Percentiles rank a stretch among this genome's conserved stretches.
Evolutionary conservation across 2,797 vertebrate genomes (phyloP).

Genomic region (Columba guinea): DNA sequence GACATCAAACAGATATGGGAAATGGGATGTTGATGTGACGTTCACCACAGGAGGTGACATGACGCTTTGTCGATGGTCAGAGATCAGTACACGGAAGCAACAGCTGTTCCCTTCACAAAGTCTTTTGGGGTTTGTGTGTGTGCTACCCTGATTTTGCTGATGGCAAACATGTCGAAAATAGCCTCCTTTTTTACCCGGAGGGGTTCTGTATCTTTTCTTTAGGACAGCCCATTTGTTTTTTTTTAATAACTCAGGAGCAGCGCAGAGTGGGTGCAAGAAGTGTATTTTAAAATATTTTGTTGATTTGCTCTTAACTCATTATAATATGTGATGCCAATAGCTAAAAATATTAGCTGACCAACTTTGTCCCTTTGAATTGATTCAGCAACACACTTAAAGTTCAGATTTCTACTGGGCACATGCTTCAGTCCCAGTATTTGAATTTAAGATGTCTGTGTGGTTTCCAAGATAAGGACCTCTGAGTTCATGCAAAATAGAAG

Average conservation of each 20-base stretch:
- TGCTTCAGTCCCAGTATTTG: not conserved
- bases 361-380: not conserved
- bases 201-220: not conserved
- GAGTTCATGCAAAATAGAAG: not conserved
- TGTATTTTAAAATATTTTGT: not conserved
- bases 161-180: not conserved
- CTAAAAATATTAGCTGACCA: not conserved
- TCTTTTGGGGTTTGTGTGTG: not conserved
- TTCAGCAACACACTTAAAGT: not conserved
- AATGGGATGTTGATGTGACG: accelerated
- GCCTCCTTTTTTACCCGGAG: not conserved
- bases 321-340: not conserved
- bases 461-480: not conserved
- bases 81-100: not conserved
- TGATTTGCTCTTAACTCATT: not conserved
- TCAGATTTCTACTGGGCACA: accelerated
- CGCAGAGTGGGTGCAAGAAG: not conserved
- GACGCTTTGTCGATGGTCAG: accelerated
- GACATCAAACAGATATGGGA: not conserved
- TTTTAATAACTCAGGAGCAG: not conserved
- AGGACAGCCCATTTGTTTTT: not conserved
- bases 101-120: not conserved
- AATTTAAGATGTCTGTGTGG: not conserved
- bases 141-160: not conserved
- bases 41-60: accelerated